A percentile compares a stretch with the other conserved stretches of the same genome.
Evolutionary conservation across 1,140 invertebrate genomes (phyloP).

Genomic region (Ceratosolen solmsi): DNA sequence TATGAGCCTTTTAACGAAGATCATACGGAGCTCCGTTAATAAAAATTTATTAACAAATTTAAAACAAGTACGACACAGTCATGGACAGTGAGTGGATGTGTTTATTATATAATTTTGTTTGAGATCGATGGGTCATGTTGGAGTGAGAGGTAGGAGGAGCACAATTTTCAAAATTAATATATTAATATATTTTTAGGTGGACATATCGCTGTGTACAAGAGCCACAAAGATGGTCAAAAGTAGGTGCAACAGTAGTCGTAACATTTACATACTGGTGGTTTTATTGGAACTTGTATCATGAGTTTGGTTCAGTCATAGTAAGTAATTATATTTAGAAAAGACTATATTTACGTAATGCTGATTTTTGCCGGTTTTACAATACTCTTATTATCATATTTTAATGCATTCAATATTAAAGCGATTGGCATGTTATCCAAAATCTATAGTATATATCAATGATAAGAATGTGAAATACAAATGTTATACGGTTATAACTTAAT

Average conservation of each 20-base stretch:
- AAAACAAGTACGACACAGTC: neutral
- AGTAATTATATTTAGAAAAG: neutral
- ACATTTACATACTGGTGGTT: neutral
- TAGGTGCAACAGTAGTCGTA: neutral
- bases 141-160: neutral
- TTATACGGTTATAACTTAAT: too few relatives aligned
- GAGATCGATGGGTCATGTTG: neutral
- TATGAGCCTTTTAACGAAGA: neutral
- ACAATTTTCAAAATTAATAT: neutral
- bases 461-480: neutral
- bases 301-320: neutral
- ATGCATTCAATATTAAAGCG: neutral
- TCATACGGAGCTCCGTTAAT: neutral
- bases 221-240: neutral
- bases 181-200: neutral
- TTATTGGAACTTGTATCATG: neutral
- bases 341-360: too few relatives aligned
- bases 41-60: conserved; percentile 1
- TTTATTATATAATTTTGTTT: neutral
- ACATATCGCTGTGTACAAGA: neutral
- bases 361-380: too few relatives aligned
- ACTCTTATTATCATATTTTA: neutral
- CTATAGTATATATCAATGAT: neutral
- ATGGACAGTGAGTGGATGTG: neutral
- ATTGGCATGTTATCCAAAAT: too few relatives aligned